These are phyloP conservation scores for Acanthoscelides obtectus DNA, from an alignment of 2,888 invertebrate genomes.

Conservation along the genomic window DNA sequence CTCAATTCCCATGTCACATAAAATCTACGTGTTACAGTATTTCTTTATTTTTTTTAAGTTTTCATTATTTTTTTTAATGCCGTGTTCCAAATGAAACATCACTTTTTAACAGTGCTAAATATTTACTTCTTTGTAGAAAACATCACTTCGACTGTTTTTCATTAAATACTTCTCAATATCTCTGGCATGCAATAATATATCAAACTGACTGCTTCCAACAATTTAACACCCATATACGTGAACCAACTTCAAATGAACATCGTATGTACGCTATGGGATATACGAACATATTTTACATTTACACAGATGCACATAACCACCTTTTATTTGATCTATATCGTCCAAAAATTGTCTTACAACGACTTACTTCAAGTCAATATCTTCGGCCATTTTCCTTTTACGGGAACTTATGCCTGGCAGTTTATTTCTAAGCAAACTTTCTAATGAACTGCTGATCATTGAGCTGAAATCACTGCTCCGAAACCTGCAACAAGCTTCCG, in stretches of 20 bases:
- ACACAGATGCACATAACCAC: not conserved
- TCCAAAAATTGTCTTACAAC: not conserved
- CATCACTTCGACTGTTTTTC: too few species aligned
- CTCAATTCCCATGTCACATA: too few species aligned
- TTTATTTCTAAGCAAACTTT: conserved; percentile 24
- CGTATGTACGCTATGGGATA: not conserved
- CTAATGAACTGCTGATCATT: conserved; percentile 31
- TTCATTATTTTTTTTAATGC: too few species aligned
- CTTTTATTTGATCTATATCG: not conserved
- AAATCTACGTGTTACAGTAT: too few species aligned
- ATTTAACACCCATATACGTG: not conserved
- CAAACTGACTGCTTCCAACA: not conserved
- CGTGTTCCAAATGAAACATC: too few species aligned
- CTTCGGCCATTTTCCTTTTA: conserved; percentile 42
- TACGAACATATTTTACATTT: not conserved
- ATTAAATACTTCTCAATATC: too few species aligned
- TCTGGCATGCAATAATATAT: too few species aligned
- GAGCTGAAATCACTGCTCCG: conserved; percentile 26
- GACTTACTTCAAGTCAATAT: conserved; percentile 34
- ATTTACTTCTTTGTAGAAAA: too few species aligned
- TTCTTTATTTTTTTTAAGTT: too few species aligned
- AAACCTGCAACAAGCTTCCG: conserved; percentile 18
- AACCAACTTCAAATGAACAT: not conserved
- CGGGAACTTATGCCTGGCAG: conserved; percentile 34
- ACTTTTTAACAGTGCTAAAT: too few species aligned